Evolutionary conservation across 2,888 invertebrate species (phyloP).

Genomic region (Adelognathus sp.): DNA sequence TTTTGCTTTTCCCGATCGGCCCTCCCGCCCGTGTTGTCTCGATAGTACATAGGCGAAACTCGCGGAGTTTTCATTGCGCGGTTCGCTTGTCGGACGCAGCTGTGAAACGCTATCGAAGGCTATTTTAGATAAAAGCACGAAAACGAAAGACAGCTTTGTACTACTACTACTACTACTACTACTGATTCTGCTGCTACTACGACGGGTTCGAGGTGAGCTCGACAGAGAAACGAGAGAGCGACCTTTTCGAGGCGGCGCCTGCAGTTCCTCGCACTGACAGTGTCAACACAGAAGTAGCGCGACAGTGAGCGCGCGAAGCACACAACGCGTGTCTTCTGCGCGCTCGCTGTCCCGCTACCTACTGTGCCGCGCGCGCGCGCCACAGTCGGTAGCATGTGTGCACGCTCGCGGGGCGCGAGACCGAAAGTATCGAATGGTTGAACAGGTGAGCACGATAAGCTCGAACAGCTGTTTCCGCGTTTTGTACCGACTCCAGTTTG

Average conservation of each 20-base stretch:
- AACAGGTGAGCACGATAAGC: constrained; percentile 73
- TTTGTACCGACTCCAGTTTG: constrained; percentile 58
- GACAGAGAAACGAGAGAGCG: background rate
- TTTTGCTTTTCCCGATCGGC: background rate
- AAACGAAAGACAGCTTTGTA: constrained; percentile 33
- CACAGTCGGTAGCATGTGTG: constrained; percentile 32
- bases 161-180: too few relatives aligned
- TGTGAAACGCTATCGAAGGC: constrained; percentile 43
- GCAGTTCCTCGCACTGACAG: constrained; percentile 35
- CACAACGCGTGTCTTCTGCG: background rate
- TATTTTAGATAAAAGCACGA: constrained; percentile 36
- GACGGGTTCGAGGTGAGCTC: background rate
- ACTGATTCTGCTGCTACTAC: too few relatives aligned
- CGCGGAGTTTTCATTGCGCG: constrained; percentile 36
- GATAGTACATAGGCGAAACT: background rate
- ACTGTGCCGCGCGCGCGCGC: constrained; percentile 19
- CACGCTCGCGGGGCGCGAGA: constrained; percentile 43
- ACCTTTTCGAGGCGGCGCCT: constrained; percentile 19
- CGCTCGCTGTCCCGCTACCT: background rate
- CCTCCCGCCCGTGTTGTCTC: too few relatives aligned
- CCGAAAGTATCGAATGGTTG: constrained; percentile 63
- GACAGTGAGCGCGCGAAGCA: background rate
- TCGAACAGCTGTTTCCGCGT: constrained; percentile 74
- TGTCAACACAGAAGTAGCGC: constrained; percentile 45
- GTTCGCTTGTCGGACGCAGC: constrained; percentile 33